Percentiles rank a stretch among this genome's conserved stretches.
These are phyloP conservation scores for Pyxicephalus adspersus DNA, from an alignment of 2,113 vertebrate species.

Conservation along the genomic window DNA sequence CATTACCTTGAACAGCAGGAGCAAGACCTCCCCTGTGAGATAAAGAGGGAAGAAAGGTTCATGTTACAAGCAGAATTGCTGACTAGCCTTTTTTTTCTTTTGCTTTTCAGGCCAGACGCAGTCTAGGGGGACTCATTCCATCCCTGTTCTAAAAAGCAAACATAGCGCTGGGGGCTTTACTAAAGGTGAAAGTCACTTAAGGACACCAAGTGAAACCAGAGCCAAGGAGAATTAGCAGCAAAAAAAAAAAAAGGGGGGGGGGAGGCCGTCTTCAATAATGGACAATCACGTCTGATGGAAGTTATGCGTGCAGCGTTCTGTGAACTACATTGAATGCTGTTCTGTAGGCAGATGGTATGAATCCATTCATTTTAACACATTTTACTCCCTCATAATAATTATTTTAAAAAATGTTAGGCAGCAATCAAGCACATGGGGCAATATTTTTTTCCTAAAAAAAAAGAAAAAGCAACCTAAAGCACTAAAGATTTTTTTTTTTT, in stretches of 20 bases:
- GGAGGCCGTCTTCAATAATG: constrained; percentile 33
- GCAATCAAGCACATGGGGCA: too few species aligned
- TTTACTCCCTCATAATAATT: constrained; percentile 20
- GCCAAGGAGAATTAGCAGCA: constrained; percentile 37
- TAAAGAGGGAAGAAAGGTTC: constrained; percentile 49
- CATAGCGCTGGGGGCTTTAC: constrained; percentile 76
- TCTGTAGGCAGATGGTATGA: constrained; percentile 17
- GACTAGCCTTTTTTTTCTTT: constrained; percentile 71
- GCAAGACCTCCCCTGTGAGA: constrained; percentile 47
- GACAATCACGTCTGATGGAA: constrained; percentile 26
- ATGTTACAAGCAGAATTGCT: constrained; percentile 70
- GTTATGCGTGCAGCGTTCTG: constrained; percentile 8
- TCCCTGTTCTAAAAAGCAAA: constrained; percentile 76
- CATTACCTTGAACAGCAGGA: constrained; percentile 62
- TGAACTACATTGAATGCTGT: constrained; percentile 12
- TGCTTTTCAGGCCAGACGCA: constrained; percentile 74
- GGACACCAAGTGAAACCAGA: constrained; percentile 69
- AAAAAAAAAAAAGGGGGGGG: neutral
- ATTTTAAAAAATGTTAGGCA: too few species aligned
- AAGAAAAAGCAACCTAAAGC: too few species aligned
- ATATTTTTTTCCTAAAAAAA: too few species aligned
- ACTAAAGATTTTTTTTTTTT: too few species aligned
- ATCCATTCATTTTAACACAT: constrained; percentile 14
- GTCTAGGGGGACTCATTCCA: constrained; percentile 77
- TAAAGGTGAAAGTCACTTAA: constrained; percentile 74